Base-by-base conservation (phyloP, 2,797 vertebrate species). In the Botia kubotai region DNA sequence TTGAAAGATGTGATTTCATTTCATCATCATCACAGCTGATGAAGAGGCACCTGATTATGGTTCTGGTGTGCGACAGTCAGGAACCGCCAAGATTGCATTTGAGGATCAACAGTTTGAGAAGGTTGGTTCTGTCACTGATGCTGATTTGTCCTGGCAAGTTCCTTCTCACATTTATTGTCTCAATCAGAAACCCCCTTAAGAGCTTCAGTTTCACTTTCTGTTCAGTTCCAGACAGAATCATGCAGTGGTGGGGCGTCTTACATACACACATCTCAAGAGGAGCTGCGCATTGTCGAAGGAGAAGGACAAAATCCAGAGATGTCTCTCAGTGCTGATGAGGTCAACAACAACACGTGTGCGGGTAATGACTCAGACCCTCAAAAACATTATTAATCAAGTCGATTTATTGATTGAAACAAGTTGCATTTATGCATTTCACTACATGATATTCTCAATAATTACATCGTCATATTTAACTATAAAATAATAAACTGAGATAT, bases 41-140 rank as follows among this genome's bases (percentile, higher is more conserved):
- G 98, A 99, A 84, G 97, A 99, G 89, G 97, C 97, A 36, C 98
- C 98, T 0, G 97, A 99, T 88, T 99, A 99, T 0, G 97, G 97
- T 67, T 98, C 97, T 0, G 97, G 97, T 0, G 97, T 99, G 81
- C 94, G 97, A 80, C 97, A 98, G 83, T 99, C 97, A 0, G 97
- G 98, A 81, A 99, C 94, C 0, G 98, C 97, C 68, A 98, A 96
- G 89, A 98, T 99, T 86, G 98, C 97, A 53, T 99, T 99, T 50
- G 97, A 98, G 0, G 97, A 99, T 83, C 97, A 98, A 84, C 97
- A 98, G 84, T 98, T 98, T 84, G 97, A 98, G 87, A 99, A 98
- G 96, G 98, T 98, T 55, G 33, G 82, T 33, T 75, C 43, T 70
- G 10, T 68, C 8, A 39, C 39, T 68, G 14, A 17, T 43, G 62